A percentile compares a stretch with the other conserved stretches of the same genome.
These are phyloP conservation scores for Orchesella cincta DNA, from an alignment of 1,140 invertebrate genomes.

Conservation along the genomic window DNA sequence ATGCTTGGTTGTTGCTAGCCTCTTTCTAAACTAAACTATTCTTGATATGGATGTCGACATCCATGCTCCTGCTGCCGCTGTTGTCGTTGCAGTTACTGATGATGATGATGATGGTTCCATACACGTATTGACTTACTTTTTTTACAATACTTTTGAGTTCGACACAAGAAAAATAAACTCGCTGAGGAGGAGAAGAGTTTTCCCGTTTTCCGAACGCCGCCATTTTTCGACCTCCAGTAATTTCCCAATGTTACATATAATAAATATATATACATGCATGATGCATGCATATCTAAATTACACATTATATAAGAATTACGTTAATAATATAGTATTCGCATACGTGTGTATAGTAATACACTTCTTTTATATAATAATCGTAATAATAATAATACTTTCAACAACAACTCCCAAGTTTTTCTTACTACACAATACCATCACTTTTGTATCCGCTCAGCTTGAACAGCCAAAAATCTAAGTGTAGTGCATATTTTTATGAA, in stretches of 20 bases:
- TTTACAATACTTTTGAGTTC: background rate
- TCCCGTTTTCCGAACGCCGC: background rate
- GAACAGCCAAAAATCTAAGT: background rate
- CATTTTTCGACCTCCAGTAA: background rate
- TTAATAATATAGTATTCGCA: background rate
- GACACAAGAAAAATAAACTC: background rate
- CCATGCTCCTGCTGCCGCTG: background rate
- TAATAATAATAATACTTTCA: background rate
- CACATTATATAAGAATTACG: background rate
- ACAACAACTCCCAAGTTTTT: background rate
- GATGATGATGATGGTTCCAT: conserved; percentile 17
- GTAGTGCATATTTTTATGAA: background rate
- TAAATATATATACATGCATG: background rate
- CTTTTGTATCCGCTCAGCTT: background rate
- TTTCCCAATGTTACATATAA: background rate
- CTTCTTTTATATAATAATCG: background rate
- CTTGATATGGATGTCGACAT: background rate
- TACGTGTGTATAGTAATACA: background rate
- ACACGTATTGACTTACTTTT: background rate
- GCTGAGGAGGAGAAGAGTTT: conserved; percentile 5
- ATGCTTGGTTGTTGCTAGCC: no score
- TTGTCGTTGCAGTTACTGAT: conserved; percentile 20
- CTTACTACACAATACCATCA: no score
- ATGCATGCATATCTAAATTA: conserved; percentile 4
- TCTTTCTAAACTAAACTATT: background rate